Conservation (phyloP, 2,797 vertebrate genomes). For the Melanotaenia maccullochi region DNA sequence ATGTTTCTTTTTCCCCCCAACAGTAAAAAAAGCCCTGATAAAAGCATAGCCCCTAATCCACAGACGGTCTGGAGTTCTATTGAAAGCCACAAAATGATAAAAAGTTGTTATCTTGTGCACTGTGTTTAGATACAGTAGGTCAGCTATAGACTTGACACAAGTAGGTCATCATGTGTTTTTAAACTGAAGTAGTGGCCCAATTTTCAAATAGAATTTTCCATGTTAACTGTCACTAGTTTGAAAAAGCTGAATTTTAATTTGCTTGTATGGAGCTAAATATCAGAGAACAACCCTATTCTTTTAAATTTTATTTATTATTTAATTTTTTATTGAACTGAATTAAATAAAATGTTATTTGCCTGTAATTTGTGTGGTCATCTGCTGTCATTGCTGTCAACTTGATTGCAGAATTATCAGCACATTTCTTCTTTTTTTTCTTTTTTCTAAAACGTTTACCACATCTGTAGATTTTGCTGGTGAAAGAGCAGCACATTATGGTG, state of each 20-base stretch:
- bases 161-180: not conserved
- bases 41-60: not conserved
- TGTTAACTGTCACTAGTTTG: not conserved
- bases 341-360: not conserved
- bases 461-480: not conserved
- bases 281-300: not conserved
- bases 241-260: not conserved
- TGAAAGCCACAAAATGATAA: constrained; percentile 14
- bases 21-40: not conserved
- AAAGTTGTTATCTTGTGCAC: constrained; percentile 6
- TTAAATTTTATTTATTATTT: not conserved
- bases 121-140: constrained; percentile 7
- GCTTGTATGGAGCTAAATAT: not conserved
- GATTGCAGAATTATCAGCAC: not conserved
- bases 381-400: too few relatives aligned
- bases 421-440: not conserved
- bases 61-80: not conserved
- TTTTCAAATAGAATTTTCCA: not conserved
- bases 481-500: not conserved
- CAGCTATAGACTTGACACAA: not conserved
- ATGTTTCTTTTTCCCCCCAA: not conserved
- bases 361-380: too few relatives aligned
- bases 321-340: not conserved
- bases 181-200: too few relatives aligned
- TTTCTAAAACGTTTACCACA: not conserved